Conservation (phyloP, 2,113 vertebrate species). For the Prionailurus bengalensis region DNA sequence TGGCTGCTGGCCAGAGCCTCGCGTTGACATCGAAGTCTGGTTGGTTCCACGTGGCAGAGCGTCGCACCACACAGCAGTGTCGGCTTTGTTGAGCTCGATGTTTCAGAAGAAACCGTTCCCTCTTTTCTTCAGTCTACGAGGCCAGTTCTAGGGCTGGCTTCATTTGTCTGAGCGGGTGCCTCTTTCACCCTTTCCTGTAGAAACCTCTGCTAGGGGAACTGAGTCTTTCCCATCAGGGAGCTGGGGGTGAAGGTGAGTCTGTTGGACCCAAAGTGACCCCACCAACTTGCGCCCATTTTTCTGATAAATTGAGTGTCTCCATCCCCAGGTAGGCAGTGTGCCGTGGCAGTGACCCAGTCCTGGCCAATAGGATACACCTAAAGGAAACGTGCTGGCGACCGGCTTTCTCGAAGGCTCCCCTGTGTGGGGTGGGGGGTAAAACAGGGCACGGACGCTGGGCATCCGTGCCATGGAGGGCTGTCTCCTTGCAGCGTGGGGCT, state of each 20-base stretch:
- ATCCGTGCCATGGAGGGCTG: fast-evolving
- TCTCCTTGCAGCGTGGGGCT: fast-evolving
- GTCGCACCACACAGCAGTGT: not conserved
- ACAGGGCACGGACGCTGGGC: fast-evolving
- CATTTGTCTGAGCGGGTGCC: slow-evolving; percentile 24
- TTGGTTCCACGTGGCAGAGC: not conserved
- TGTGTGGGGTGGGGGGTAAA: not conserved
- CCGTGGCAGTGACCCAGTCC: slow-evolving; percentile 60
- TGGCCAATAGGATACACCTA: slow-evolving; percentile 85
- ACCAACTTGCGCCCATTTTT: slow-evolving; percentile 75
- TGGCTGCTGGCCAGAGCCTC: not conserved
- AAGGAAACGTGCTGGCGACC: slow-evolving; percentile 81
- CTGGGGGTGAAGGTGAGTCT: slow-evolving; percentile 50
- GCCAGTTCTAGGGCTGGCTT: not conserved
- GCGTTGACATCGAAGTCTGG: not conserved
- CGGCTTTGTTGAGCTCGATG: slow-evolving; percentile 1
- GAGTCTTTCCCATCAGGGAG: slow-evolving; percentile 47
- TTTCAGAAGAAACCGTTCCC: slow-evolving; percentile 59
- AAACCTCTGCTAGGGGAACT: not conserved
- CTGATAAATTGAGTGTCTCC: slow-evolving; percentile 75
- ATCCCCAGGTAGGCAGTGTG: slow-evolving; percentile 67
- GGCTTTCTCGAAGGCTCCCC: slow-evolving; percentile 79
- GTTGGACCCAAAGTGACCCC: not conserved
- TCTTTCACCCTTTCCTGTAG: slow-evolving; percentile 42
- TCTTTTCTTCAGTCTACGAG: not conserved